A percentile compares a stretch with the other conserved stretches of the same genome.
Conservation (phyloP, 1,140 invertebrate species). For the Atopsyche davidsoni region DNA sequence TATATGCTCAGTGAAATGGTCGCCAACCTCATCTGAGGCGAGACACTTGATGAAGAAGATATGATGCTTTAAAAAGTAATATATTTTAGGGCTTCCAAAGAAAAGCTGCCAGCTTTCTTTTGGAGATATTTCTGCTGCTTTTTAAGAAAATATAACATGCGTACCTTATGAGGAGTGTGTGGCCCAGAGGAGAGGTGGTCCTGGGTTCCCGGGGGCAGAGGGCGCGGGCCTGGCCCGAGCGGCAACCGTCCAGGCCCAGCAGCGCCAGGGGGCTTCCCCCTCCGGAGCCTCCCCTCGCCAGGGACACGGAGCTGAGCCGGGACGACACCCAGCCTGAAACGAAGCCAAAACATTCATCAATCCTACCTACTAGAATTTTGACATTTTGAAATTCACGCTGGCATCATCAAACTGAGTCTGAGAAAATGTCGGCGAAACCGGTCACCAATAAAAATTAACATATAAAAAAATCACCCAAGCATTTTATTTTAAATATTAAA, state of each 20-base stretch:
- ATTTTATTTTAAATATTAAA: no score
- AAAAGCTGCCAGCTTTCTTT: not conserved
- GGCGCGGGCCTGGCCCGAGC: conserved; percentile 50
- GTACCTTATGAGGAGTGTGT: conserved; percentile 26
- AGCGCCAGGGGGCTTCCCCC: conserved; percentile 42
- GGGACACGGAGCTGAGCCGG: conserved; percentile 39
- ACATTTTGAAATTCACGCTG: no score
- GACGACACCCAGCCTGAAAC: conserved; percentile 55
- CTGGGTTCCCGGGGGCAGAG: conserved; percentile 50
- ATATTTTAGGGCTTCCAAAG: not conserved
- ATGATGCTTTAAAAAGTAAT: no score
- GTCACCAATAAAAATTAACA: no score
- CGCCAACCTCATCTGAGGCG: no score
- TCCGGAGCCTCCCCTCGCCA: conserved; percentile 33
- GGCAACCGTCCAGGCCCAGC: conserved; percentile 53
- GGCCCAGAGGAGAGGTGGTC: conserved; percentile 15
- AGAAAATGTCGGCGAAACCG: no score
- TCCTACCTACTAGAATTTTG: no score
- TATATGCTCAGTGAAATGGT: no score
- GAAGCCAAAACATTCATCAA: conserved; percentile 32
- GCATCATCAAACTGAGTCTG: no score
- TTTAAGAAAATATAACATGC: not conserved
- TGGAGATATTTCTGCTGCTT: not conserved
- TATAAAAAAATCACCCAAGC: no score
- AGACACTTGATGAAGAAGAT: no score